Percentiles rank a stretch among this genome's conserved stretches.
phyloP scores from a whole-genome alignment of 1,140 invertebrate species.

The Bombyx mori region ASM3026992v2 NC_085110.1:9683001-9683500 shows the following conservation, averaged over 20 bases:
- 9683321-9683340: slow-evolving; percentile 78
- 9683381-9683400: slow-evolving; percentile 85
- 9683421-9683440: slow-evolving; percentile 78
- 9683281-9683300: slow-evolving; percentile 75
- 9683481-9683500: slow-evolving; percentile 78
- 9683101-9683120: slow-evolving; percentile 47
- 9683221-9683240: slow-evolving; percentile 73
- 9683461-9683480: slow-evolving; percentile 77
- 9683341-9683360: slow-evolving; percentile 72
- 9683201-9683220: slow-evolving; percentile 72
- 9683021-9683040: slow-evolving; percentile 78
- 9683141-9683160: slow-evolving; percentile 78
- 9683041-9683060: slow-evolving; percentile 83
- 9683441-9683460: slow-evolving; percentile 78
- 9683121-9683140: slow-evolving; percentile 74
- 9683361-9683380: slow-evolving; percentile 79
- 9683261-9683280: slow-evolving; percentile 80
- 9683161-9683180: slow-evolving; percentile 73
- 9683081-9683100: slow-evolving; percentile 43
- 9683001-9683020: slow-evolving; percentile 80
- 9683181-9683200: slow-evolving; percentile 50
- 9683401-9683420: slow-evolving; percentile 80
- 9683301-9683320: slow-evolving; percentile 72
- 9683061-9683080: slow-evolving; percentile 76
- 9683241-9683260: slow-evolving; percentile 76